These are phyloP conservation scores for Pilophorus perplexus DNA, from an alignment of 2,888 invertebrate species.

Conservation along the genomic window DNA sequence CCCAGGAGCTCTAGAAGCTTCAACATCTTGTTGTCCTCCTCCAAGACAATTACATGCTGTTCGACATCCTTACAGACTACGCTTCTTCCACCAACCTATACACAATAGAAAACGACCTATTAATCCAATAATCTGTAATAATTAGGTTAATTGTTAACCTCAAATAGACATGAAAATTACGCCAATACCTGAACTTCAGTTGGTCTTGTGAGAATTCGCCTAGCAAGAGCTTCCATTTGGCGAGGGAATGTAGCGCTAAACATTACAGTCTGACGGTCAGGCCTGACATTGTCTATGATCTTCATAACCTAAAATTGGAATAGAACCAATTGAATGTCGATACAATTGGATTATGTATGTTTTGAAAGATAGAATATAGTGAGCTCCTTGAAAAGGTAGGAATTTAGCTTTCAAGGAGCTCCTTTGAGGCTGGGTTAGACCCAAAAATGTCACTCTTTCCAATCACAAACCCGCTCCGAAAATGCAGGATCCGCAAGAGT, in stretches of 20 bases:
- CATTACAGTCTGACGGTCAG: slow-evolving; percentile 96
- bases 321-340: no score
- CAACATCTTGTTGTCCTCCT: slow-evolving; percentile 96
- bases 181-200: slow-evolving; percentile 90
- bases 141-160: neutral
- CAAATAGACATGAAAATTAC: no score
- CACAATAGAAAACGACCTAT: neutral
- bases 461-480: neutral
- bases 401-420: no score
- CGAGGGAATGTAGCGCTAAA: slow-evolving; percentile 99
- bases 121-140: neutral
- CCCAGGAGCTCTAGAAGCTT: slow-evolving; percentile 97
- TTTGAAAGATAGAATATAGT: no score
- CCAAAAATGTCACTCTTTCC: no score
- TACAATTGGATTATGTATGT: no score
- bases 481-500: neutral
- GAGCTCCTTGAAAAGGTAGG: no score
- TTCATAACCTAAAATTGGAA: slow-evolving; percentile 69
- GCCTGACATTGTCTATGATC: slow-evolving; percentile 94
- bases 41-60: slow-evolving; percentile 88
- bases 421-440: no score
- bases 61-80: slow-evolving; percentile 97
- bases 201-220: slow-evolving; percentile 88
- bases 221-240: slow-evolving; percentile 97
- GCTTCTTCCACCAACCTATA: slow-evolving; percentile 83